Conservation (phyloP, 1,140 invertebrate genomes). For the Heliconius himera region DNA sequence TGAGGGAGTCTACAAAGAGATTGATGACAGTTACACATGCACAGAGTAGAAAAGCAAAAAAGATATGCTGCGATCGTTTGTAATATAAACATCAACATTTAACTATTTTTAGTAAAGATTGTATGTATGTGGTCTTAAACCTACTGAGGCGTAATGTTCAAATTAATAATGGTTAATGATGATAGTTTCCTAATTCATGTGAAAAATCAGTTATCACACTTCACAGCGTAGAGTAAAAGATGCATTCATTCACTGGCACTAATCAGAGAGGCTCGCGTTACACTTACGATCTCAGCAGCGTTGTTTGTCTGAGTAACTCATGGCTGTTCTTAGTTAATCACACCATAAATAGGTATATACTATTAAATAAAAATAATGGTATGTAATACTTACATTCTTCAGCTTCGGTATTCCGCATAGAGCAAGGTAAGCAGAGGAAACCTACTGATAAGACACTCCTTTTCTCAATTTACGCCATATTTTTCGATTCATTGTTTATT, state of each 20-base stretch:
- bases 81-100: too few relatives aligned
- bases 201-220: constrained; percentile 5
- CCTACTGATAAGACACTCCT: too few relatives aligned
- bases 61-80: too few relatives aligned
- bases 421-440: too few relatives aligned
- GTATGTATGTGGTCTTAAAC: background rate
- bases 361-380: background rate
- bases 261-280: constrained; percentile 42
- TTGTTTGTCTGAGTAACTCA: background rate
- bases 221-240: constrained; percentile 8
- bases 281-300: constrained; percentile 24
- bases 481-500: too few relatives aligned
- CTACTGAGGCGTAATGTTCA: background rate
- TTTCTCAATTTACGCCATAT: too few relatives aligned
- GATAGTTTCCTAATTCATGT: constrained; percentile 9
- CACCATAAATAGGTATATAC: background rate
- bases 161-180: background rate
- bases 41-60: too few relatives aligned
- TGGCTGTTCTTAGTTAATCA: background rate
- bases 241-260: constrained; percentile 47
- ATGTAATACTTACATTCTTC: background rate
- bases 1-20: too few relatives aligned
- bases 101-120: background rate
- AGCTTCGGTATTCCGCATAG: too few relatives aligned
- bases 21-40: too few relatives aligned